Base-by-base conservation (phyloP, 2,113 vertebrate species). In the Chaetura pelagica region DNA sequence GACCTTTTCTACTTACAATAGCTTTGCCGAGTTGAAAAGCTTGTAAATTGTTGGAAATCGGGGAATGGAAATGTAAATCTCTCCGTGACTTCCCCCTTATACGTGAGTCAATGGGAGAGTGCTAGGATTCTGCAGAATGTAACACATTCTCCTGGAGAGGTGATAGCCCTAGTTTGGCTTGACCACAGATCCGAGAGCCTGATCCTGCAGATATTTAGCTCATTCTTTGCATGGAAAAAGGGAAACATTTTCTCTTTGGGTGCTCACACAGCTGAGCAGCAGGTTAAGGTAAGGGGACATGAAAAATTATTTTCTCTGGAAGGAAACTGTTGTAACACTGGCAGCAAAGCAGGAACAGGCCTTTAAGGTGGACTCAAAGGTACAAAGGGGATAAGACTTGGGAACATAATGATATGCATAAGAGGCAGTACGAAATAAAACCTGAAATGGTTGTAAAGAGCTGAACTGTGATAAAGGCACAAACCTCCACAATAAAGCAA, bases 21-120 rank as follows among this genome's bases (percentile, higher is more conserved):
- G 5, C 32, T n/a, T 72, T 57, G 51, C 67, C 3, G 21, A 52
- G 27, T 30, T 14, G 8, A 4, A 35, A 85, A 10, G 71, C 32
- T 68, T 54, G 40, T 42, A 42, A 42, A 42, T 42, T 42, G 40
- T 42, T 42, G 40, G 40, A 42, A 42, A 42, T 23, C 22, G 12
- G 49, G 12, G 49, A 49, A 49, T 23, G 21, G 49, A 49, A 49
- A 22, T 23, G 49, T 49, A 35, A 87, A 11, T 74, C 32, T 68
- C 51, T 7, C 44, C 15, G 12, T 7, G 40, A 44, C 29, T 3
- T 72, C 46, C 46, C 29, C 32, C 48, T 42, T 23, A 2, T 1
- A 9, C 5, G 0, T 4, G 18, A 62, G 8, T 40, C 40, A 54
- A 9, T 18, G 23, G n/a, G 32, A 46, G 22, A 12, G 54, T 18